Evolutionary conservation across 2,888 invertebrate genomes (phyloP).

Genomic region (Glyphotaelius pellucidus): DNA sequence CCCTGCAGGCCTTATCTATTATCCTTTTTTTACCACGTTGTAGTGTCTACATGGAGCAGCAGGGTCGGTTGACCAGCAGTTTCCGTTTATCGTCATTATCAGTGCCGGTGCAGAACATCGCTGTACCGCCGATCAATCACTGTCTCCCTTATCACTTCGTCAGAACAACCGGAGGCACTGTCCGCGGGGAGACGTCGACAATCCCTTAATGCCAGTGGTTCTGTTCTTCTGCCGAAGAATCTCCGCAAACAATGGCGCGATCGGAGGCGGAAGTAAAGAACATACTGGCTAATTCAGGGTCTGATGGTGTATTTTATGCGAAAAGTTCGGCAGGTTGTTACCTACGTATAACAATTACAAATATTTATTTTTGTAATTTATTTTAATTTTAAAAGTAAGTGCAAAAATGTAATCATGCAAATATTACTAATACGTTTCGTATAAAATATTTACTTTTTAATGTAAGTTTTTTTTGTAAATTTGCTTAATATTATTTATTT

Average conservation of each 20-base stretch:
- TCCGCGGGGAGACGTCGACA: neutral
- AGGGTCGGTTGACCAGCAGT: neutral
- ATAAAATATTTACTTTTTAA: no score
- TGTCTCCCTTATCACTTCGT: conserved; percentile 30
- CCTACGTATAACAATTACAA: no score
- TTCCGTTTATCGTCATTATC: neutral
- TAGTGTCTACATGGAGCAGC: neutral
- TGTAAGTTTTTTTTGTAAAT: no score
- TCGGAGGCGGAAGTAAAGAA: neutral
- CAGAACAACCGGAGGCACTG: conserved; percentile 20
- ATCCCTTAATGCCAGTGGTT: conserved; percentile 29
- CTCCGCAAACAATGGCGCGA: neutral
- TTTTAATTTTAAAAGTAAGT: no score
- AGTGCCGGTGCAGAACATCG: neutral
- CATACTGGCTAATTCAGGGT: neutral
- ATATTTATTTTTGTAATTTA: no score
- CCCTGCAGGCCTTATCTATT: neutral
- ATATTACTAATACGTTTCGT: no score
- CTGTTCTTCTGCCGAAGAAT: neutral
- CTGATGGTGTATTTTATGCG: neutral
- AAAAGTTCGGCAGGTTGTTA: neutral
- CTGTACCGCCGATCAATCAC: conserved; percentile 24
- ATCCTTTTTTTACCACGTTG: neutral
- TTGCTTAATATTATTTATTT: no score
- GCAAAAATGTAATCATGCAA: no score